These are phyloP conservation scores for Rhynchomys soricoides DNA, from an alignment of 2,113 vertebrate species.

Conservation along the genomic window DNA sequence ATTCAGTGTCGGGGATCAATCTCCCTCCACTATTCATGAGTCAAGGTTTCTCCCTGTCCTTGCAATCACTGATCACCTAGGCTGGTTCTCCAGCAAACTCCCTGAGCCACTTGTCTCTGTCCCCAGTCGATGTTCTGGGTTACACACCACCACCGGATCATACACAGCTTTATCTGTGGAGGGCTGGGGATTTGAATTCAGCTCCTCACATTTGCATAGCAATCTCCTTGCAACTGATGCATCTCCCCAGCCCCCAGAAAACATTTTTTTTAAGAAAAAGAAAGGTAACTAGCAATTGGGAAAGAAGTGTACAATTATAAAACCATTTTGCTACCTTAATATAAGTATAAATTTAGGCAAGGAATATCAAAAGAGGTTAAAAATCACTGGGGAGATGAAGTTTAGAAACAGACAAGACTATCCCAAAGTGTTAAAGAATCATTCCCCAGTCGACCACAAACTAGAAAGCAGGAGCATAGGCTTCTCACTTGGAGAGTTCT, in stretches of 20 bases:
- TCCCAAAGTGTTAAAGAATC: background rate
- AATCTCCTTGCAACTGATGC: background rate
- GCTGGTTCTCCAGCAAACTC: background rate
- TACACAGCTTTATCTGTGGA: background rate
- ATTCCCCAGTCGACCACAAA: background rate
- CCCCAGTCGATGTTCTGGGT: no score
- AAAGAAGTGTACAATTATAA: conserved; percentile 13
- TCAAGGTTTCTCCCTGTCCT: background rate
- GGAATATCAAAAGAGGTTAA: conserved; percentile 18
- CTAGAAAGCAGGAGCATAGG: background rate
- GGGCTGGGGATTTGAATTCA: background rate
- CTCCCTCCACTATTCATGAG: background rate
- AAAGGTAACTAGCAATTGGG: background rate
- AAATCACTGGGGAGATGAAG: background rate
- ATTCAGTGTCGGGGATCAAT: background rate
- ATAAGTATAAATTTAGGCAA: background rate
- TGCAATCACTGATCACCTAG: background rate
- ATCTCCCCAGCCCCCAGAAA: background rate
- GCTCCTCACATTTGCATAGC: background rate
- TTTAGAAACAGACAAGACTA: background rate
- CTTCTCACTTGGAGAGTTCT: background rate
- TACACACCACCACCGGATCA: background rate
- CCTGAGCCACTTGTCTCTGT: no score
- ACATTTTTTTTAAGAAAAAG: background rate
- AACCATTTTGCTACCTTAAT: background rate